phyloP scores from a whole-genome alignment of 2,888 invertebrate genomes.

The Mactromeris polynyma region DNA sequence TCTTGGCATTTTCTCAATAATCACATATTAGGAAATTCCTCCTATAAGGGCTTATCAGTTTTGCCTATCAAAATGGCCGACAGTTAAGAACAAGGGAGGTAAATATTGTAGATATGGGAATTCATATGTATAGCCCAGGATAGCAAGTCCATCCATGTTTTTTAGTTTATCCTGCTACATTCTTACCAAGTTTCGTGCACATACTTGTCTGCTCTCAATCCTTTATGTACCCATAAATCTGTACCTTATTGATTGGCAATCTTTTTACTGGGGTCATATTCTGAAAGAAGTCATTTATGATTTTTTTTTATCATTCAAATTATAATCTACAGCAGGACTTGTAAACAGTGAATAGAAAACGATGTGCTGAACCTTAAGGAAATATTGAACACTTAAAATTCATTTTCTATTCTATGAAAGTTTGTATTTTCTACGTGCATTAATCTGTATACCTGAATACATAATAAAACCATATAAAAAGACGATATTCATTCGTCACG shows the following conservation, averaged over 20 bases:
- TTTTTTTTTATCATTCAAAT: background rate
- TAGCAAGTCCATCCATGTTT: too few relatives aligned
- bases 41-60: too few relatives aligned
- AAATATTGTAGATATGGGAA: too few relatives aligned
- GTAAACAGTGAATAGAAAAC: background rate
- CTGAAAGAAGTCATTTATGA: background rate
- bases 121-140: too few relatives aligned
- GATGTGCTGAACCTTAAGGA: background rate
- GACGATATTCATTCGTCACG: slow-evolving; percentile 7
- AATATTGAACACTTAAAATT: background rate
- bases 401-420: slow-evolving; percentile 14
- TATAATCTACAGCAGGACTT: background rate
- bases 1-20: too few relatives aligned
- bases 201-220: background rate
- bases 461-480: background rate
- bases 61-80: too few relatives aligned
- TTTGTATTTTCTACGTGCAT: background rate
- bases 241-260: background rate
- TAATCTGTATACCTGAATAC: background rate
- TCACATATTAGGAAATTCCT: too few relatives aligned
- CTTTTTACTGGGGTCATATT: background rate
- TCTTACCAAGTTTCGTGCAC: background rate
- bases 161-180: too few relatives aligned
- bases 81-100: too few relatives aligned
- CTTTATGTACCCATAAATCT: background rate